phyloP scores from a whole-genome alignment of 1,140 invertebrate genomes.

The Dreissena polymorpha region DNA sequence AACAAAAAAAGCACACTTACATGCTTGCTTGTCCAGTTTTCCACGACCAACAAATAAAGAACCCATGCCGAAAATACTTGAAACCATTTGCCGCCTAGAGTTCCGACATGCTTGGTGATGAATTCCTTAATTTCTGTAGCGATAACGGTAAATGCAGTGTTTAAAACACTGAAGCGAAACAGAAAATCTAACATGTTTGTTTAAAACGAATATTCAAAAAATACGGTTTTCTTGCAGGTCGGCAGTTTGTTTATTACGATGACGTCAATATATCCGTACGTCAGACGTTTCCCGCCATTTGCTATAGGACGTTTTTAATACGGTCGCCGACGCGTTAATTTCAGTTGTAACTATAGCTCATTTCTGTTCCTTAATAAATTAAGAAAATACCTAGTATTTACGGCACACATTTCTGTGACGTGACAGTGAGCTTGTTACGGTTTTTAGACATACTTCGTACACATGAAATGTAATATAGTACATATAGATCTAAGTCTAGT shows the following conservation, averaged over 20 bases:
- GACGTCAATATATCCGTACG: slow-evolving; percentile 24
- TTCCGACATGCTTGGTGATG: neutral
- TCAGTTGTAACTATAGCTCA: neutral
- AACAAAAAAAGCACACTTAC: no score
- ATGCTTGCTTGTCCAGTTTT: slow-evolving; percentile 6
- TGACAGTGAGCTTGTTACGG: no score
- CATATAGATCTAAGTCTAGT: no score
- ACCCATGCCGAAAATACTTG: slow-evolving; percentile 7
- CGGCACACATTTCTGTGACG: no score
- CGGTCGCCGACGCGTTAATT: neutral
- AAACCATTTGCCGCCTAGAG: slow-evolving; percentile 31
- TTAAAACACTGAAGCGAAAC: slow-evolving; percentile 44
- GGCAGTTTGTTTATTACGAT: slow-evolving; percentile 15
- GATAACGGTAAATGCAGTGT: slow-evolving; percentile 34
- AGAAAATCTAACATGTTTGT: slow-evolving; percentile 34
- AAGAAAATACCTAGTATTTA: no score
- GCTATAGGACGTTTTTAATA: slow-evolving; percentile 22
- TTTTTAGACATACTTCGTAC: no score
- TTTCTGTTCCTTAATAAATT: no score
- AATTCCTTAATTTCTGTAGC: slow-evolving; percentile 23
- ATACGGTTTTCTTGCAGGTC: no score
- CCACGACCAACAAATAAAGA: slow-evolving; percentile 10
- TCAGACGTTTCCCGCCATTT: slow-evolving; percentile 42
- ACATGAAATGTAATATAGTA: no score
- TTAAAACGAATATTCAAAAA: neutral